Evolutionary conservation across 37 sponge, comb jelly and placozoan species (phyloP).

Genomic region (Chondrilla cf. caribensis): DNA sequence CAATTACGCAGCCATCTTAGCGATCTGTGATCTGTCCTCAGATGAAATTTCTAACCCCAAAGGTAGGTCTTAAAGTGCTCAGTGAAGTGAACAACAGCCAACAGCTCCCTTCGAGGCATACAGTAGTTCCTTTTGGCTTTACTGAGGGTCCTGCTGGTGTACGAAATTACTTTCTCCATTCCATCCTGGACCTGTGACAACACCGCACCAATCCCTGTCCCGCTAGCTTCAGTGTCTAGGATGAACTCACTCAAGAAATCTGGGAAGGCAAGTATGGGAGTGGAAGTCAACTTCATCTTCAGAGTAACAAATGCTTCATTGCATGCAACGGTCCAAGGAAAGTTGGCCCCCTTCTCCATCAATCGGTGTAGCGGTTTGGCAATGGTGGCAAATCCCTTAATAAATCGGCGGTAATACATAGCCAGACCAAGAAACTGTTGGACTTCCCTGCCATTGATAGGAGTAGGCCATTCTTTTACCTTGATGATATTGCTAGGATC

Average conservation of each 20-base stretch:
- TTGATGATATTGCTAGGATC: slow-evolving; percentile 17
- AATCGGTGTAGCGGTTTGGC: slow-evolving; percentile 36
- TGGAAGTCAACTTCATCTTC: background rate
- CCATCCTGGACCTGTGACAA: slow-evolving; percentile 33
- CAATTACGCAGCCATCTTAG: slow-evolving; percentile 34
- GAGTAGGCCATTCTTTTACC: slow-evolving; percentile 32
- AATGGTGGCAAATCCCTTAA: slow-evolving; percentile 15
- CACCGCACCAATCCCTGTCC: slow-evolving; percentile 38
- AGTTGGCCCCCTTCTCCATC: slow-evolving; percentile 6
- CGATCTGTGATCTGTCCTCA: slow-evolving; percentile 31
- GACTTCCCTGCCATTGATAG: background rate
- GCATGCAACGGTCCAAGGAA: slow-evolving; percentile 32
- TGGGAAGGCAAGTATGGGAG: slow-evolving; percentile 29
- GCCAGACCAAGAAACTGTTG: slow-evolving; percentile 35
- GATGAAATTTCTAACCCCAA: background rate
- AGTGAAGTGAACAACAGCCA: slow-evolving; percentile 24
- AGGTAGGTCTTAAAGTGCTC: slow-evolving; percentile 26
- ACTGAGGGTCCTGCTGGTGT: slow-evolving; percentile 18
- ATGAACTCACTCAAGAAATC: slow-evolving; percentile 22
- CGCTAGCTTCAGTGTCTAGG: slow-evolving; percentile 49
- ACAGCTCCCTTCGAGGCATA: slow-evolving; percentile 24
- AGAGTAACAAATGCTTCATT: slow-evolving; percentile 27
- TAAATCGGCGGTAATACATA: slow-evolving; percentile 24
- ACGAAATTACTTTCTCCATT: slow-evolving; percentile 23
- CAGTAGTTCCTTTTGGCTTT: slow-evolving; percentile 33